A percentile compares a stretch with the other conserved stretches of the same genome.
Conservation (phyloP, 2,888 invertebrate species). For the Empis livida region DNA sequence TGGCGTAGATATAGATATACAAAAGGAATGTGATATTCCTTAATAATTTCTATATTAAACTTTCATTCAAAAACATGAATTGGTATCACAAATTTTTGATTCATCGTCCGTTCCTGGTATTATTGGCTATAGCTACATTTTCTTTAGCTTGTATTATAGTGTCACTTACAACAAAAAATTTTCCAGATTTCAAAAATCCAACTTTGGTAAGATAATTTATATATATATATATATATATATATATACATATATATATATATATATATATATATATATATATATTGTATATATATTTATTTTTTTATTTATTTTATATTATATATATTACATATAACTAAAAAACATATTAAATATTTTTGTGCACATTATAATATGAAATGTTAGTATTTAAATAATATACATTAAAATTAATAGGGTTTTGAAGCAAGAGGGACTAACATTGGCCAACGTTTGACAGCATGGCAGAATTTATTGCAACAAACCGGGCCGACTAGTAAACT, state of each 20-base stretch:
- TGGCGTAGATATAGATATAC: too few relatives aligned
- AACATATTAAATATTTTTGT: too few relatives aligned
- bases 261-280: too few relatives aligned
- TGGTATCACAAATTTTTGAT: conserved; percentile 55
- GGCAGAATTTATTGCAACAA: conserved; percentile 71
- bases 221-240: too few relatives aligned
- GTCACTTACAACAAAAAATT: conserved; percentile 46
- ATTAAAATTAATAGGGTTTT: conserved; percentile 52
- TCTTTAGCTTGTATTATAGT: conserved; percentile 53
- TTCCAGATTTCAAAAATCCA: conserved; percentile 78
- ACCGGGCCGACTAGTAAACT: conserved; percentile 55
- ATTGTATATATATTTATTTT: too few relatives aligned
- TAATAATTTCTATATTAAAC: too few relatives aligned
- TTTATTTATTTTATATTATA: too few relatives aligned
- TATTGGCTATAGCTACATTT: conserved; percentile 47
- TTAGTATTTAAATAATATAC: background rate
- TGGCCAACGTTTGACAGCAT: conserved; percentile 65
- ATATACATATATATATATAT: too few relatives aligned
- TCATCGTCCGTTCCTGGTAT: conserved; percentile 52
- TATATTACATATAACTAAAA: too few relatives aligned
- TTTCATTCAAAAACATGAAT: conserved; percentile 23
- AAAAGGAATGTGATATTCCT: too few relatives aligned
- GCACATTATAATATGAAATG: background rate
- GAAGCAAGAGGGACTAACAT: conserved; percentile 81
- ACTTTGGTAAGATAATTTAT: conserved; percentile 52